Evolutionary conservation across 2,888 invertebrate species (phyloP).

Genomic region (Epirrita christyi): DNA sequence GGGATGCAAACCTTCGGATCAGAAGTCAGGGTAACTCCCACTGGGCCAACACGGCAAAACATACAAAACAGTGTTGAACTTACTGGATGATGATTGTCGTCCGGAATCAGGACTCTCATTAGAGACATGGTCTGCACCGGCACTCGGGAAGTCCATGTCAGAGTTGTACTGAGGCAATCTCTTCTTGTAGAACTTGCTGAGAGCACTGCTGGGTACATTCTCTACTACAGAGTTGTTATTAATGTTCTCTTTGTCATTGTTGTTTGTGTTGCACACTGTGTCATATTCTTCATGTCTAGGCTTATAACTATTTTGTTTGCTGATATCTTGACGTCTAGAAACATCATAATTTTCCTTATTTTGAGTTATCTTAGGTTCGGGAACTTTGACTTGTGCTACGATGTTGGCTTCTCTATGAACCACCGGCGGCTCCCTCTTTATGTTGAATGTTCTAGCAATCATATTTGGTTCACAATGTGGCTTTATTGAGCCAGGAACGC

Average conservation of each 20-base stretch:
- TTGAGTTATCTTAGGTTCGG: too few species aligned
- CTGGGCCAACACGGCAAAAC: too few species aligned
- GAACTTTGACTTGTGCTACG: too few species aligned
- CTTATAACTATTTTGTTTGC: neutral
- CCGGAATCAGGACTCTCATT: slow-evolving; percentile 57
- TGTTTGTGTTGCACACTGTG: neutral
- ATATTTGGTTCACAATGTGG: slow-evolving; percentile 31
- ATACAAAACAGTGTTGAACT: slow-evolving; percentile 37
- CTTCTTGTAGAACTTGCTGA: slow-evolving; percentile 58
- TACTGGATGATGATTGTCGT: slow-evolving; percentile 60
- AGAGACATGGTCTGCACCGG: slow-evolving; percentile 23
- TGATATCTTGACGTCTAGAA: too few species aligned
- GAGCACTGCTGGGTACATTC: slow-evolving; percentile 30
- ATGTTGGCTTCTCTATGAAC: too few species aligned
- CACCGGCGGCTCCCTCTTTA: slow-evolving; percentile 2
- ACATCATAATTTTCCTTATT: too few species aligned
- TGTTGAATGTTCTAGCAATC: slow-evolving; percentile 42
- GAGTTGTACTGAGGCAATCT: slow-evolving; percentile 46
- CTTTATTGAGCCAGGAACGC: slow-evolving; percentile 50
- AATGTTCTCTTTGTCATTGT: neutral
- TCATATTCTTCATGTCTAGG: neutral
- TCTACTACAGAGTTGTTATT: neutral
- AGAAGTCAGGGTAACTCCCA: too few species aligned
- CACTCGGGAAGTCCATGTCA: slow-evolving; percentile 26
- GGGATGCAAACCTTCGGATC: too few species aligned